Base-by-base conservation (phyloP, 2,113 vertebrate genomes). In the Microcebus murinus region DNA sequence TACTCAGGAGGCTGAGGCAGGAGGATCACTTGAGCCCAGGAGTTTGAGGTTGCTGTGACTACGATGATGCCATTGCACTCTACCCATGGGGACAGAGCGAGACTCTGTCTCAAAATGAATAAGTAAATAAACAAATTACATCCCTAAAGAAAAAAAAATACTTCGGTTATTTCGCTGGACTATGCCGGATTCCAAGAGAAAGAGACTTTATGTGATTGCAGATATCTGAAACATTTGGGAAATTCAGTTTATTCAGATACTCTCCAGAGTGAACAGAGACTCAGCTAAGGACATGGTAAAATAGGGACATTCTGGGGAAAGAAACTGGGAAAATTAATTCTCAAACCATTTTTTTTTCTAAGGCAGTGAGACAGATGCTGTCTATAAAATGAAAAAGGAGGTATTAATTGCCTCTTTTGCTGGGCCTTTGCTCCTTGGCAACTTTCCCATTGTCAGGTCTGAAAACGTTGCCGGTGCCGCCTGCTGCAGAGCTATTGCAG, bases 321-420 rank as follows among this genome's bases (percentile, higher is more conserved):
- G 52, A 84, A 87, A 63, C 13, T 29, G 42, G n/a, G 45, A 55
- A 94, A 84, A 76, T 82, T 71, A 57, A 82, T 93, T 87, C 50
- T 88, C 55, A 36, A 55, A 25, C 57, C 59, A 14, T 57, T 93
- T 93, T 86, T 93, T 86, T 73, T 94, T 68, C 84, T 48, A 42
- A 91, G 76, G 36, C 48, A 42, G 48, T 55, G 81, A 95, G 87
- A 93, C 63, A 82, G 85, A 80, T 4, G 63, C 90, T 94, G 85
- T 52, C 77, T 90, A 48, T 50, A 79, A 96, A 73, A 82, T 45
- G 82, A 50, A 45, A 63, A 70, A 65, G 29, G 42, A 63, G 55
- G 79, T 74, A 73, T 88, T 76, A 67, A 14, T 82, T 73, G 84
- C 73, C 76, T 48, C 65, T 73, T 71, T 63, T 73, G 79, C 87